Evolutionary conservation across 2,888 invertebrate species (phyloP), one percentile per base, ranked within the genome.

Genomic region (Hemicrepidius hirtus): DNA sequence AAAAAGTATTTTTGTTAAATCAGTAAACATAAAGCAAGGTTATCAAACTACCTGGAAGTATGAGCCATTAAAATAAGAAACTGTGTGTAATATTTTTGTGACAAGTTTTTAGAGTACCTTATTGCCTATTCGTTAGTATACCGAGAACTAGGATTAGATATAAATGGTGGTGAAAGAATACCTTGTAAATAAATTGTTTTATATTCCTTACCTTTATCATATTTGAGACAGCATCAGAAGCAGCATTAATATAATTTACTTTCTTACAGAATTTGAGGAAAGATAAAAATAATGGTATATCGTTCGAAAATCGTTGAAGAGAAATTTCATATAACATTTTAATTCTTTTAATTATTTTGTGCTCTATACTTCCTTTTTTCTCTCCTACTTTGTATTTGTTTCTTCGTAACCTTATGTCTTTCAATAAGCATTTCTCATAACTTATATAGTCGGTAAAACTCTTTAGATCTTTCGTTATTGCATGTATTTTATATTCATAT

Each of bases 191-290:
- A n/a, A n/a, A n/a, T n/a, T n/a, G n/a, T 37, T 53, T 13, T 63
- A 35, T 55, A 64, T 57, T 20, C 82, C 82, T 77, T 84, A 92
- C 92, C 87, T 90, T 89, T 53, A 92, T 82, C 89, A 92, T 90
- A 82, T 89, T 89, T 73, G 90, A 89, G 74, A 92, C 89, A 63
- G 90, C 88, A 13, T 88, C 87, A 7, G 90, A 88, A 16, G 91
- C 88, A 55, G 90, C 89, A 63, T 87, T 83, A 21, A 87, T 85
- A 78, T 89, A 90, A 6, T 90, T 88, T 24, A 92, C 91, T 83
- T 91, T 89, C 79, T 91, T 92, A 80, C 93, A 93, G 84, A 95
- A 96, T 80, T 93, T 93, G 64, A 96, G 92, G 81, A 93, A 94
- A 49, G 93, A 92, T 80, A 94, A 88, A 91, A 94, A 95, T 68